A percentile compares a stretch with the other conserved stretches of the same genome.
Conservation (phyloP, 1,140 invertebrate species). For the Anoplophora glabripennis region DNA sequence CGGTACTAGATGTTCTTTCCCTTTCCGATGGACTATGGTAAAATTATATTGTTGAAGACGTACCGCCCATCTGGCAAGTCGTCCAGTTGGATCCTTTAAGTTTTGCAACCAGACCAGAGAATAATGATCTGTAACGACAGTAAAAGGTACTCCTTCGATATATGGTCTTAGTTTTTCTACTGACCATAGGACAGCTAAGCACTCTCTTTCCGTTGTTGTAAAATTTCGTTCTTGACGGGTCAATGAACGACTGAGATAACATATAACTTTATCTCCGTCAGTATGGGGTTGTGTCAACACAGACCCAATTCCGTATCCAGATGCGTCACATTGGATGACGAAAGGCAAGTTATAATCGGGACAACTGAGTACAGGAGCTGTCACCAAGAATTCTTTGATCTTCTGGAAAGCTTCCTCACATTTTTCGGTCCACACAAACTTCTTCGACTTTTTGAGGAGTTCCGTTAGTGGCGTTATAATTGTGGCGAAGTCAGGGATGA, state of each 20-base stretch:
- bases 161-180: slow-evolving; percentile 35
- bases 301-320: slow-evolving; percentile 21
- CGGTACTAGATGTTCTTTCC: slow-evolving; percentile 39
- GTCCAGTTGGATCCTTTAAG: slow-evolving; percentile 22
- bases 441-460: no score
- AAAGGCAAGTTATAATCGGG: slow-evolving; percentile 32
- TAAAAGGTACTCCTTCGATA: slow-evolving; percentile 45
- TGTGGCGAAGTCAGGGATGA: no score
- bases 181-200: no score
- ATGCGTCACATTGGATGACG: slow-evolving; percentile 29
- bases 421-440: no score
- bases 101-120: slow-evolving; percentile 46
- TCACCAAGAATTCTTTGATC: slow-evolving; percentile 30
- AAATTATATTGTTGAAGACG: slow-evolving; percentile 43
- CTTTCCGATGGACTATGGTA: slow-evolving; percentile 42
- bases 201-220: slow-evolving; percentile 46
- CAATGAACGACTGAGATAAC: slow-evolving; percentile 39
- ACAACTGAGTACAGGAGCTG: slow-evolving; percentile 27
- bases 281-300: slow-evolving; percentile 36
- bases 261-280: slow-evolving; percentile 21
- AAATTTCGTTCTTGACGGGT: slow-evolving; percentile 47
- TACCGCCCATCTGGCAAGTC: slow-evolving; percentile 30
- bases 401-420: slow-evolving; percentile 24
- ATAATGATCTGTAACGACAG: slow-evolving; percentile 51
- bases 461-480: no score